phyloP scores from a whole-genome alignment of 2,113 vertebrate genomes.

The Patagioenas fasciata region DNA sequence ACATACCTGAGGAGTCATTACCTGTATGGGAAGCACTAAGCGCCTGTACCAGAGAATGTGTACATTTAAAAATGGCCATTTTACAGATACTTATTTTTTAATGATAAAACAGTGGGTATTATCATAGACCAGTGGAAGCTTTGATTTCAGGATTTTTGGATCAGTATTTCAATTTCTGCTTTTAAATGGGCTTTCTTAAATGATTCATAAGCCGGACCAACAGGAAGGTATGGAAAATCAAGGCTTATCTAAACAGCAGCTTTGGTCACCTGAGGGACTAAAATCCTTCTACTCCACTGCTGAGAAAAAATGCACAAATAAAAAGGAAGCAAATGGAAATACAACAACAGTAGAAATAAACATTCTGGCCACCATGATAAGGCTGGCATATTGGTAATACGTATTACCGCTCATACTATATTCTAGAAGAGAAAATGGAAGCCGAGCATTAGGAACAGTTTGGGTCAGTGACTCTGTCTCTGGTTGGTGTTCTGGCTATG shows the following conservation, averaged over 20 bases:
- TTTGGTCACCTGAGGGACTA: not conserved
- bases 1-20: not conserved
- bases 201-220: not conserved
- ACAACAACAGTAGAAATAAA: not conserved
- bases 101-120: not conserved
- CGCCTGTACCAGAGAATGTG: not conserved
- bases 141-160: not conserved
- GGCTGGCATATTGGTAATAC: not conserved
- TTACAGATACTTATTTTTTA: not conserved
- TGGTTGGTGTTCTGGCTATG: not conserved
- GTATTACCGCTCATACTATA: not conserved
- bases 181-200: not conserved
- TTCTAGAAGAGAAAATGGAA: not conserved
- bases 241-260: not conserved
- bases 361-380: not conserved
- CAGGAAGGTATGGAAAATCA: not conserved
- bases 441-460: not conserved
- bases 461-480: not conserved
- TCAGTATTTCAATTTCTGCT: not conserved
- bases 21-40: not conserved
- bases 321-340: not conserved
- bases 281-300: not conserved
- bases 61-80: not conserved
- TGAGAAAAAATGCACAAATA: not conserved
- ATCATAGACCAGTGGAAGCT: not conserved